These are phyloP conservation scores for Lordiphosa mommai DNA, from an alignment of 1,140 invertebrate species.

Conservation along the genomic window DNA sequence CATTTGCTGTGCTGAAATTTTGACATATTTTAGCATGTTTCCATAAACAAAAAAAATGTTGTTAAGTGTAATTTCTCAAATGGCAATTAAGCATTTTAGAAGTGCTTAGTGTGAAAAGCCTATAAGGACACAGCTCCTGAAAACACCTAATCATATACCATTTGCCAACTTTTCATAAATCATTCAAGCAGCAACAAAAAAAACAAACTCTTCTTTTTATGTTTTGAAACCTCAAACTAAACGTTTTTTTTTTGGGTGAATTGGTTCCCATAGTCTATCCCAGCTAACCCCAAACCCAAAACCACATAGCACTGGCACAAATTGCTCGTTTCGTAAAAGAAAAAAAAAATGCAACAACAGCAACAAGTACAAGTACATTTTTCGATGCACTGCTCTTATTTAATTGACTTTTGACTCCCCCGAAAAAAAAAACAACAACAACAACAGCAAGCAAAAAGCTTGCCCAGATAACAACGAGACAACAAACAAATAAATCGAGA, in stretches of 20 bases:
- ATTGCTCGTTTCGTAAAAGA: conserved; percentile 63
- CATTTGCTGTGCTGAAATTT: too few species aligned
- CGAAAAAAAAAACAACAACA: conserved; percentile 32
- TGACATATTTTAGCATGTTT: too few species aligned
- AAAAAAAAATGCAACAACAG: conserved; percentile 38
- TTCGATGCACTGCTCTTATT: conserved; percentile 72
- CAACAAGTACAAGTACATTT: conserved; percentile 68
- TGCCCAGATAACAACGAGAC: conserved; percentile 70
- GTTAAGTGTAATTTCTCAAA: too few species aligned
- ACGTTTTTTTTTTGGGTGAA: conserved; percentile 42
- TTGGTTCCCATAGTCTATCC: conserved; percentile 69
- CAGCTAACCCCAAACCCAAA: conserved; percentile 22
- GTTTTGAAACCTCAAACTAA: conserved; percentile 11
- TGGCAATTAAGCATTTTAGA: too few species aligned
- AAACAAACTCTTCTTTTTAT: conserved; percentile 14
- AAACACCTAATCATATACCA: background rate
- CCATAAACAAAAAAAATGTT: too few species aligned
- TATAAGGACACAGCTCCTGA: background rate
- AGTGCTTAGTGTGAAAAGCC: too few species aligned
- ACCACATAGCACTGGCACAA: conserved; percentile 56
- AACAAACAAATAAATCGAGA: conserved; percentile 76
- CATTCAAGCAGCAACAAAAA: too few species aligned
- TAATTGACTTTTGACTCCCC: conserved; percentile 79
- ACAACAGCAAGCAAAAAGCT: conserved; percentile 33
- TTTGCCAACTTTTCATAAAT: conserved; percentile 57